phyloP scores from a whole-genome alignment of 2,888 invertebrate genomes.

The Endomychus coccineus region DNA sequence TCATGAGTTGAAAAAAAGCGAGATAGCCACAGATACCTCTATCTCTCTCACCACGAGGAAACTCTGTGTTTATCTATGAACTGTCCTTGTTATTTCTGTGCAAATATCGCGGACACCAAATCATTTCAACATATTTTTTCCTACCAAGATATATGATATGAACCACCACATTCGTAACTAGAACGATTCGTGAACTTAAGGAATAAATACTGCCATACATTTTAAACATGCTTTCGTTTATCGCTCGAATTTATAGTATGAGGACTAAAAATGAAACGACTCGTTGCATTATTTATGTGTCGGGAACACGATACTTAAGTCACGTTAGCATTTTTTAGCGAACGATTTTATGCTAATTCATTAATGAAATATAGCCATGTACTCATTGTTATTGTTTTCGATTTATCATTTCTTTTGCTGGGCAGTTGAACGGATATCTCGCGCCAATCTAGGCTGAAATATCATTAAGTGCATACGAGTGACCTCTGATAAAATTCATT shows the following conservation, averaged over 20 bases:
- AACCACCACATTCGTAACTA: constrained; percentile 21
- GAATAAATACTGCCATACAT: constrained; percentile 35
- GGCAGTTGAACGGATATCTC: too few relatives aligned
- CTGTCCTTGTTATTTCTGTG: too few relatives aligned
- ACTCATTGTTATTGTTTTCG: constrained; percentile 23
- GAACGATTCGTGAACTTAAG: constrained; percentile 33
- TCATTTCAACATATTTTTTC: too few relatives aligned
- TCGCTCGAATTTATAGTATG: constrained; percentile 38
- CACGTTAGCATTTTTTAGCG: constrained; percentile 35
- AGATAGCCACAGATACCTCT: too few relatives aligned
- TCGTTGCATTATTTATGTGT: constrained; percentile 36
- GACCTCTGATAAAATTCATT: too few relatives aligned
- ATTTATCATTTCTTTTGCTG: constrained; percentile 21
- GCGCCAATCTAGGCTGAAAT: too few relatives aligned
- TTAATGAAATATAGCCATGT: constrained; percentile 25
- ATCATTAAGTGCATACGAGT: too few relatives aligned
- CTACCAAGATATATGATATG: too few relatives aligned
- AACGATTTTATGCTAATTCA: constrained; percentile 32
- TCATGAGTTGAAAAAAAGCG: too few relatives aligned
- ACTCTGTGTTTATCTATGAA: too few relatives aligned
- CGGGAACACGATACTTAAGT: constrained; percentile 39
- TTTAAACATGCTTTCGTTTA: constrained; percentile 38
- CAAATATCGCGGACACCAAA: too few relatives aligned
- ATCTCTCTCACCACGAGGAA: too few relatives aligned
- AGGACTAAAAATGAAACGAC: constrained; percentile 36